These are phyloP conservation scores for Sander lucioperca DNA, from an alignment of 2,113 vertebrate genomes.

Conservation along the genomic window DNA sequence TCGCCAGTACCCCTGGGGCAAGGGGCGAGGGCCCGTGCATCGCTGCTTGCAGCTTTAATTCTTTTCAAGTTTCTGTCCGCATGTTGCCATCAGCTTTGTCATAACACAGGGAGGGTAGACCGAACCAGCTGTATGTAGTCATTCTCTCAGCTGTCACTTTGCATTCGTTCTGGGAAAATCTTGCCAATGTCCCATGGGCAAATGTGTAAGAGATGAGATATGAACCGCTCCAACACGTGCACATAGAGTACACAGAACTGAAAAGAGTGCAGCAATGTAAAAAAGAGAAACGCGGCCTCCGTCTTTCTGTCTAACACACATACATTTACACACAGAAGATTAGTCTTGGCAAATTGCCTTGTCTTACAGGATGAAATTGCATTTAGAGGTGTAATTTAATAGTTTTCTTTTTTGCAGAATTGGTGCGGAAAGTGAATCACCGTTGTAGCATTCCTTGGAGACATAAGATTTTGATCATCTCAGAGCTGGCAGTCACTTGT, in stretches of 20 bases:
- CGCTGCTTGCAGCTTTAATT: neutral
- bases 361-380: conserved; percentile 69
- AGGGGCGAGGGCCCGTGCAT: too few relatives aligned
- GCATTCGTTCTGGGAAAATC: conserved; percentile 60
- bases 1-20: too few relatives aligned
- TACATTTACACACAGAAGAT: conserved; percentile 39
- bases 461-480: conserved; percentile 29
- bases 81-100: conserved; percentile 32
- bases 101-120: conserved; percentile 23
- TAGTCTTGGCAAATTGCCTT: conserved; percentile 59
- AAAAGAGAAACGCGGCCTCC: neutral
- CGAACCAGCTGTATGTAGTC: conserved; percentile 58
- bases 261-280: conserved; percentile 12
- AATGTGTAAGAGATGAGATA: conserved; percentile 45
- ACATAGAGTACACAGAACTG: conserved; percentile 26
- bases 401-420: conserved; percentile 39
- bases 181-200: conserved; percentile 42
- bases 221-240: conserved; percentile 35
- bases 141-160: conserved; percentile 71
- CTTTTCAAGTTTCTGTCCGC: conserved; percentile 33
- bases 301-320: conserved; percentile 30
- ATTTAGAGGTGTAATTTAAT: conserved; percentile 78
- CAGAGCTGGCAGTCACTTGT: conserved; percentile 42
- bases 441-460: conserved; percentile 39
- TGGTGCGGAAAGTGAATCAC: conserved; percentile 45